Evolutionary conservation across 53 echinoderm and acorn worm genomes (phyloP).

Genomic region (Echinarachnius parma): DNA sequence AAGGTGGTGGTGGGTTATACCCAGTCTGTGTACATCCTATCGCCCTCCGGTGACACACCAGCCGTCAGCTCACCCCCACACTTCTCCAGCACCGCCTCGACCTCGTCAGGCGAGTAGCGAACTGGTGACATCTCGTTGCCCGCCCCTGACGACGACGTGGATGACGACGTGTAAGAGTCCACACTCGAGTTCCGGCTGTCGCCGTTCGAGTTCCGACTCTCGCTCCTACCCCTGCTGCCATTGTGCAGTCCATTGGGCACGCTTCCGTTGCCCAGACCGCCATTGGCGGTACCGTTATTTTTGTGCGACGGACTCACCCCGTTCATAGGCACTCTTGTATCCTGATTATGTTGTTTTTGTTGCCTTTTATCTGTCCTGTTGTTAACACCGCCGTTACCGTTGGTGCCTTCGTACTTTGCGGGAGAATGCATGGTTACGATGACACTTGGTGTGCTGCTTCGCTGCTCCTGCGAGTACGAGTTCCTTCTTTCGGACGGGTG

Average conservation of each 20-base stretch:
- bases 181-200: conserved; percentile 20
- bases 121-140: conserved; percentile 41
- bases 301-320: conserved; percentile 14
- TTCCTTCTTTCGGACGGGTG: conserved; percentile 25
- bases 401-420: conserved; percentile 10
- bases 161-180: conserved; percentile 4
- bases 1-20: background rate
- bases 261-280: background rate
- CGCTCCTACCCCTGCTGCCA: background rate
- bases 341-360: too few species aligned
- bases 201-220: conserved; percentile 14
- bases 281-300: conserved; percentile 18
- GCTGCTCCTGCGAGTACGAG: background rate
- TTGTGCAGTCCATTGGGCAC: conserved; percentile 6
- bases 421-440: conserved; percentile 34
- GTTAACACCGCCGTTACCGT: conserved; percentile 26
- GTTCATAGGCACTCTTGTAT: background rate
- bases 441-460: conserved; percentile 16
- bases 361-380: conserved; percentile 9
- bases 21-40: conserved; percentile 35
- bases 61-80: background rate
- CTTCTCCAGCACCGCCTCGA: conserved; percentile 42
- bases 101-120: conserved; percentile 50
- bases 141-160: conserved; percentile 34
- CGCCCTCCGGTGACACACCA: conserved; percentile 17